Evolutionary conservation across 2,113 vertebrate species (phyloP).

Genomic region (Holacanthus passer): DNA sequence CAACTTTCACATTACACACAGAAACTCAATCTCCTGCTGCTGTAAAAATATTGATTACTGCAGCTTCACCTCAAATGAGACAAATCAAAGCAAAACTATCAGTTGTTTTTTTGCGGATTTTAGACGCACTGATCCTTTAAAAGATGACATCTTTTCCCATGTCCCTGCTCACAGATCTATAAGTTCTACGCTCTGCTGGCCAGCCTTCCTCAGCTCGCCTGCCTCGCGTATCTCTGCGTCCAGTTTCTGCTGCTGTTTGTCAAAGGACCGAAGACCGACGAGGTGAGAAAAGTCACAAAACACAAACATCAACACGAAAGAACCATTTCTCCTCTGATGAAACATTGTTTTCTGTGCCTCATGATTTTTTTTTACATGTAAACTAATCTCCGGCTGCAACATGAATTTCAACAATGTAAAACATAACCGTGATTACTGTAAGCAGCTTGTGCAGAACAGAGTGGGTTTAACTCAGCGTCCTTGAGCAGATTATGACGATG

Average conservation of each 20-base stretch:
- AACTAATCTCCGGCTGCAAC: not conserved
- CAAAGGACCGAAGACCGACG: conserved; percentile 71
- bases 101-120: too few species aligned
- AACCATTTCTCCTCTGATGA: not conserved
- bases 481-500: conserved; percentile 61
- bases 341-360: too few species aligned
- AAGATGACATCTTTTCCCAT: fast-evolving
- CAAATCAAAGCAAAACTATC: not conserved
- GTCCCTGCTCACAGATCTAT: conserved; percentile 84
- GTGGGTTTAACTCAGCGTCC: conserved; percentile 43
- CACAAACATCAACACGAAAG: not conserved
- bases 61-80: not conserved
- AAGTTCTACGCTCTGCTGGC: conserved; percentile 88
- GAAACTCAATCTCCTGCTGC: not conserved
- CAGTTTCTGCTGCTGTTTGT: conserved; percentile 87
- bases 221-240: conserved; percentile 87
- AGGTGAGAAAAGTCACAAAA: conserved; percentile 59
- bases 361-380: not conserved
- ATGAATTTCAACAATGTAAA: conserved; percentile 47
- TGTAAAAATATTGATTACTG: not conserved
- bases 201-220: conserved; percentile 87
- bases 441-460: conserved; percentile 65
- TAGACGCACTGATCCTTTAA: not conserved
- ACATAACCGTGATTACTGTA: conserved; percentile 58
- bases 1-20: not conserved